Evolutionary conservation across 2,797 vertebrate genomes (phyloP), one percentile per base, ranked within the genome.

Genomic region (Cynodonichthys magdalenae): DNA sequence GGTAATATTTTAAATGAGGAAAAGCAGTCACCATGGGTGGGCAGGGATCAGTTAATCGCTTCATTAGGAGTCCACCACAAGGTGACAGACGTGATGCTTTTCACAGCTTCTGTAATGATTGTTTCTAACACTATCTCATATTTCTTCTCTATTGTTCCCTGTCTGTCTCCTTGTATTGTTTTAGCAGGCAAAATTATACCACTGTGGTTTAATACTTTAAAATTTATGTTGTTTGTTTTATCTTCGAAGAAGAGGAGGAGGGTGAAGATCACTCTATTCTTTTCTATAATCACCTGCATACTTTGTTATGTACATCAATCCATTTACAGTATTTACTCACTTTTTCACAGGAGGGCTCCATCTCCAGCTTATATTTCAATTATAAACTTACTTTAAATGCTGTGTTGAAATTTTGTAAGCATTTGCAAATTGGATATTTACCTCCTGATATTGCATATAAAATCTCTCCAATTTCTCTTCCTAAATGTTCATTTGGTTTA

Each of bases 1-100:
- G 60, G 69, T 71, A 71, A 75, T 77, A 49, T 51, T 64, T 74
- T 71, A 62, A 59, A 51, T 18, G 69, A 79, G 63, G 60, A 19
- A 62, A 71, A 77, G 70, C 42, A 69, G 66, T 41, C 1, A 10
- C 56, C 1, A 3, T 46, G 53, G 60, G 56, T n/a, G 36, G 15
- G 46, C 14, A 60, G 59, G 27, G 45, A 67, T 55, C 45, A 70
- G 15, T 49, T 14, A 24, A 27, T 57, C 27, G 63, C 6, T 41
- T 15, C 53, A 53, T 71, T 66, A 59, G 62, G 28, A 47, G 31
- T 31, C 51, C 47, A 28, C 36, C 15, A 54, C 17, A 20, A 45
- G 39, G 8, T 58, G 48, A 42, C 27, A 54, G 15, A 41, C 19
- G 1, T n/a, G 8, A 29, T 29, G 47, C 2, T 64, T 20, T 41